phyloP scores from a whole-genome alignment of 2,888 invertebrate genomes.

The Embidobia sp. region DNA sequence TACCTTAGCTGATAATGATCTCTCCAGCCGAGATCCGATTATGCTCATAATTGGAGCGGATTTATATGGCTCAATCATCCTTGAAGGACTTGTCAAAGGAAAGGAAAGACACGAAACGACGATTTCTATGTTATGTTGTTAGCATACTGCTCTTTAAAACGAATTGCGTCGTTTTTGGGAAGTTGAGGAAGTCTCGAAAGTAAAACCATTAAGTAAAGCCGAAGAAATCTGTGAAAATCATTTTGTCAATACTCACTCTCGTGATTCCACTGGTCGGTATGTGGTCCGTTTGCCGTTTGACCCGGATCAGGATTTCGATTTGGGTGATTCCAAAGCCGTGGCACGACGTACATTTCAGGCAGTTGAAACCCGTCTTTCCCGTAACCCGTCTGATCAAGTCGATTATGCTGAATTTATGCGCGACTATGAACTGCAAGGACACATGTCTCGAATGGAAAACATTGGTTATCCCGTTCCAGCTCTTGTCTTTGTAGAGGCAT shows the following conservation, averaged over 20 bases:
- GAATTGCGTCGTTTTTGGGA: conserved; percentile 15
- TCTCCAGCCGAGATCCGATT: too few relatives aligned
- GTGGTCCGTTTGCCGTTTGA: conserved; percentile 3
- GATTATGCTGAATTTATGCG: conserved; percentile 5
- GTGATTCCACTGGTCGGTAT: background rate
- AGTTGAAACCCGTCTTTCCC: background rate
- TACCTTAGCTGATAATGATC: background rate
- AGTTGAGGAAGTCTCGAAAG: background rate
- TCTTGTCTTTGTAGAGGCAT: too few relatives aligned
- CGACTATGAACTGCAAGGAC: conserved; percentile 5
- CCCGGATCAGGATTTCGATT: background rate
- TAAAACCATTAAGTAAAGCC: background rate
- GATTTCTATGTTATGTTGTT: background rate
- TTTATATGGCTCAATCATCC: too few relatives aligned
- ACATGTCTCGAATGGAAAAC: too few relatives aligned
- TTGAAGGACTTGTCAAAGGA: conserved; percentile 1
- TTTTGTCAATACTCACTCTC: background rate
- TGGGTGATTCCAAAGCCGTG: background rate
- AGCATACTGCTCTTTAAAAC: background rate
- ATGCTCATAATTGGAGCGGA: too few relatives aligned
- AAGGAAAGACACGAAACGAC: background rate
- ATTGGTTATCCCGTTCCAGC: background rate
- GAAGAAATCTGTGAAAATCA: conserved; percentile 9
- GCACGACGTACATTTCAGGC: background rate
- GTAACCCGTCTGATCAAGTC: background rate